A percentile compares a stretch with the other conserved stretches of the same genome.
Conservation (phyloP, 2,888 invertebrate species). For the Cheilosia vulpina region DNA sequence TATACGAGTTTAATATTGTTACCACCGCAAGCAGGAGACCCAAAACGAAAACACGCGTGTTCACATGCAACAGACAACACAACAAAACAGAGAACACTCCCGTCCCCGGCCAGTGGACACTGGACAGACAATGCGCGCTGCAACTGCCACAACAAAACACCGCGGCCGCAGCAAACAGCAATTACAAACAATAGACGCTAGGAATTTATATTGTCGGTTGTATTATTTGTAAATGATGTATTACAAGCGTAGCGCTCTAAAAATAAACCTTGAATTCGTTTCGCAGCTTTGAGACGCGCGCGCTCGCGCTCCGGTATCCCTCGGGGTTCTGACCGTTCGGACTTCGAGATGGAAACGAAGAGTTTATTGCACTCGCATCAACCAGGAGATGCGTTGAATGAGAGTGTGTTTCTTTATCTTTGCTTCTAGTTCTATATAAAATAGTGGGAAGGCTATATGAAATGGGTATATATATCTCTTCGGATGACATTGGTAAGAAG, state of each 20-base stretch:
- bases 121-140: slow-evolving; percentile 12
- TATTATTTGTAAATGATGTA: slow-evolving; percentile 77
- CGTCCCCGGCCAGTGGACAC: no score
- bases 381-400: slow-evolving; percentile 59
- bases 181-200: slow-evolving; percentile 75
- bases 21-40: not conserved
- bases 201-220: slow-evolving; percentile 76
- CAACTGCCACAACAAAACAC: slow-evolving; percentile 48
- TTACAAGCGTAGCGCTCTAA: slow-evolving; percentile 76
- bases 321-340: slow-evolving; percentile 39
- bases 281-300: slow-evolving; percentile 59
- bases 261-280: slow-evolving; percentile 73
- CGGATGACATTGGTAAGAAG: slow-evolving; percentile 73
- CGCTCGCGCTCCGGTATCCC: slow-evolving; percentile 53
- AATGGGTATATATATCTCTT: slow-evolving; percentile 56
- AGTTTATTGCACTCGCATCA: slow-evolving; percentile 68
- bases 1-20: not conserved
- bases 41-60: slow-evolving; percentile 60
- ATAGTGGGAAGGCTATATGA: slow-evolving; percentile 60
- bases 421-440: slow-evolving; percentile 25
- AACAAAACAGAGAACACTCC: not conserved
- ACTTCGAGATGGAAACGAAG: slow-evolving; percentile 32
- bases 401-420: slow-evolving; percentile 8
- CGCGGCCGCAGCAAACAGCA: slow-evolving; percentile 56
- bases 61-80: slow-evolving; percentile 67